Evolutionary conservation across 2,113 vertebrate genomes (phyloP).

Genomic region (Halcyon senegalensis): DNA sequence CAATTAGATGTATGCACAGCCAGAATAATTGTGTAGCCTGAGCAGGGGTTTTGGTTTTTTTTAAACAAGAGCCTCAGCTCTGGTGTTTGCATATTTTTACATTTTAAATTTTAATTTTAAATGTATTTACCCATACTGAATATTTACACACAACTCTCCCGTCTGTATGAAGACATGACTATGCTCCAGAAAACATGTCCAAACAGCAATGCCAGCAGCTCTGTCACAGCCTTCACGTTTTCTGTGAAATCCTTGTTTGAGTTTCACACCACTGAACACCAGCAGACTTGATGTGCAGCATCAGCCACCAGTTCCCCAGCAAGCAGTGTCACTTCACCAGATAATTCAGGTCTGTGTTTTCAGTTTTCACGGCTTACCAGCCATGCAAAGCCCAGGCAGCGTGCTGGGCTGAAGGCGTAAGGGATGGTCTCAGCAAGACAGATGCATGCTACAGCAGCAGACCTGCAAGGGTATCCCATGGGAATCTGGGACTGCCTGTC

Average conservation of each 20-base stretch:
- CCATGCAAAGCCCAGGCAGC: not conserved
- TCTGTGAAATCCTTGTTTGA: not conserved
- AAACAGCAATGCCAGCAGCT: not conserved
- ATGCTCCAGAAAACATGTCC: not conserved
- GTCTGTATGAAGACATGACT: not conserved
- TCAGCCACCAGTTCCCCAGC: not conserved
- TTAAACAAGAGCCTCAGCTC: not conserved
- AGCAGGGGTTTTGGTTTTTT: not conserved
- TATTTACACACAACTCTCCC: not conserved
- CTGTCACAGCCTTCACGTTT: not conserved
- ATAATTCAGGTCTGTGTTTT: not conserved
- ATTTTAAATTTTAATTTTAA: constrained; percentile 6
- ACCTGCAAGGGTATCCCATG: not conserved
- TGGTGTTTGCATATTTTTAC: constrained; percentile 31
- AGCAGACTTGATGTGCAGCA: rapidly evolving
- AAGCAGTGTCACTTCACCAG: rapidly evolving
- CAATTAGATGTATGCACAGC: not conserved
- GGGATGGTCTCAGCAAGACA: not conserved
- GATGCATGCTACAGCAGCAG: not conserved
- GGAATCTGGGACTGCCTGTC: not conserved
- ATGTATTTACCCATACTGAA: not conserved
- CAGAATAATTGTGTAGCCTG: not conserved
- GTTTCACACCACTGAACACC: not conserved
- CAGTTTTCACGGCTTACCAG: not conserved
- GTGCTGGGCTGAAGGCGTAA: not conserved